Percentiles rank a stretch among this genome's conserved stretches.
Evolutionary conservation across 2,888 invertebrate species (phyloP).

Genomic region (Blera fallax): DNA sequence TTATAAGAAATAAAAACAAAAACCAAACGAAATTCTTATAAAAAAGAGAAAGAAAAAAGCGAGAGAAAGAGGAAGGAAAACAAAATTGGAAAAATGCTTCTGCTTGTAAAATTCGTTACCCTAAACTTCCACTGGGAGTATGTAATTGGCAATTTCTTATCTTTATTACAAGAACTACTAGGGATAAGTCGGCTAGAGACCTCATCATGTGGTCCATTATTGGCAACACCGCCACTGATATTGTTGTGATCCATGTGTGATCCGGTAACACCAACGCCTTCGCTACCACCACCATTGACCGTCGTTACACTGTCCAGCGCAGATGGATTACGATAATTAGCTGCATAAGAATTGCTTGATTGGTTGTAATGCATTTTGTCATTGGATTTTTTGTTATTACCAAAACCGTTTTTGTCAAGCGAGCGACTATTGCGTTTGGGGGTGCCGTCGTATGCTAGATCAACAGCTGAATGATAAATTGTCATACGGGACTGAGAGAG

Average conservation of each 20-base stretch:
- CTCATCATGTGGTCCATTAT: constrained; percentile 79
- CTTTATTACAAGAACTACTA: constrained; percentile 80
- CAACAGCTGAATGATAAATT: constrained; percentile 84
- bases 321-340: constrained; percentile 78
- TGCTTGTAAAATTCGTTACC: constrained; percentile 80
- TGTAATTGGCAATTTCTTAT: constrained; percentile 83
- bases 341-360: constrained; percentile 15
- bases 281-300: constrained; percentile 75
- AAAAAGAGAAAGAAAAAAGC: constrained; percentile 24
- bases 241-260: constrained; percentile 76
- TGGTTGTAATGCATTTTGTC: constrained; percentile 44
- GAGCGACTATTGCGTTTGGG: constrained; percentile 76
- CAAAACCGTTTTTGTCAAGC: constrained; percentile 74
- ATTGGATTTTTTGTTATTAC: constrained; percentile 38
- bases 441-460: constrained; percentile 81
- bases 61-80: constrained; percentile 74
- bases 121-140: constrained; percentile 85
- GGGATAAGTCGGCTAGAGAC: constrained; percentile 83
- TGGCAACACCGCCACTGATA: constrained; percentile 75
- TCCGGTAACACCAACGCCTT: constrained; percentile 71
- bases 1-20: constrained; percentile 2
- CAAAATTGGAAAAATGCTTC: constrained; percentile 55
- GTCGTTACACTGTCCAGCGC: constrained; percentile 79
- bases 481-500: constrained; percentile 84
- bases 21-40: background rate